phyloP scores from a whole-genome alignment of 92 coral and sea anemone species.

The Palythoa caribaeorum region DNA sequence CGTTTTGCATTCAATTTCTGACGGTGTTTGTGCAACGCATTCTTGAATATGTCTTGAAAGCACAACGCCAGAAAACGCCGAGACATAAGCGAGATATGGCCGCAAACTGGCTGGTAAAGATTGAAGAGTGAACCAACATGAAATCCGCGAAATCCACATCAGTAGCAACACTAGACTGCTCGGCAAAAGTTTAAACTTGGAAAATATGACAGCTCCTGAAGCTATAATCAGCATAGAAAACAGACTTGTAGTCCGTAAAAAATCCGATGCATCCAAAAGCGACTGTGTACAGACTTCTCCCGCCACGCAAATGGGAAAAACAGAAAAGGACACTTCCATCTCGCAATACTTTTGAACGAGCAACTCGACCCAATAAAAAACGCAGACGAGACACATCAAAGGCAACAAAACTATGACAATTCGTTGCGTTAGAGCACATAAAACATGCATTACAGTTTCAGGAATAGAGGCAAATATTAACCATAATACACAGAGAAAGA shows the following conservation, averaged over 20 bases:
- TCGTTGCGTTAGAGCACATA: constrained; percentile 82
- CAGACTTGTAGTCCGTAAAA: constrained; percentile 83
- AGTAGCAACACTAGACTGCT: constrained; percentile 76
- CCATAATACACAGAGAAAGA: constrained; percentile 80
- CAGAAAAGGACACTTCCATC: constrained; percentile 85
- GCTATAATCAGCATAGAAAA: constrained; percentile 83
- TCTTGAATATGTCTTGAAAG: constrained; percentile 88
- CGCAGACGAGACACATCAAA: constrained; percentile 86
- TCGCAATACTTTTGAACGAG: constrained; percentile 96
- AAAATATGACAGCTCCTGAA: constrained; percentile 78
- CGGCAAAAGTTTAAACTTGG: constrained; percentile 83
- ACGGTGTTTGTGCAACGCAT: constrained; percentile 77
- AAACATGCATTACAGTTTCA: constrained; percentile 79
- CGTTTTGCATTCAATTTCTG: constrained; percentile 94
- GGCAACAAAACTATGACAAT: constrained; percentile 84
- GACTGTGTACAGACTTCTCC: constrained; percentile 96
- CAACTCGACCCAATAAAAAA: constrained; percentile 97
- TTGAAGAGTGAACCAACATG: constrained; percentile 85
- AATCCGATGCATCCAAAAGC: constrained; percentile 90
- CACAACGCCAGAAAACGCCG: constrained; percentile 94
- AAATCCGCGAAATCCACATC: constrained; percentile 80
- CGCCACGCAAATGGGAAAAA: constrained; percentile 91
- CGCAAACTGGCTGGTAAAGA: constrained; percentile 86
- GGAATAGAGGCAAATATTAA: constrained; percentile 94
- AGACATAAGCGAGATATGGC: constrained; percentile 90